These are phyloP conservation scores for Platypus cylindrus DNA, from an alignment of 2,888 invertebrate species.

Conservation along the genomic window DNA sequence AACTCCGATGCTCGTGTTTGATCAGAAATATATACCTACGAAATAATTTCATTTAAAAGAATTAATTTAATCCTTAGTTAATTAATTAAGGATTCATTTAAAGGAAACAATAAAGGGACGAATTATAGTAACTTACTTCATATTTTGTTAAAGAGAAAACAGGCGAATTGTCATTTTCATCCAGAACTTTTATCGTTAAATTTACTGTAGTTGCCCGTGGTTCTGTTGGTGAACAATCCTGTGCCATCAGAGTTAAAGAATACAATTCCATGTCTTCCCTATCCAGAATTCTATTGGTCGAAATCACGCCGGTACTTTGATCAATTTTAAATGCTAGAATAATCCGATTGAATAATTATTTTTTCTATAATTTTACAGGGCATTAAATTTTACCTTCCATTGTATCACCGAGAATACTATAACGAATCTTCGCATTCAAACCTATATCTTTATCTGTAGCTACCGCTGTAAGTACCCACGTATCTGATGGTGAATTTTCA, in stretches of 20 bases:
- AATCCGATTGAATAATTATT: constrained; percentile 16
- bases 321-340: constrained; percentile 58
- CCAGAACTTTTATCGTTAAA: constrained; percentile 63
- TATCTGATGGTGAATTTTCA: constrained; percentile 72
- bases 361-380: not conserved
- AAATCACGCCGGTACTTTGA: constrained; percentile 64
- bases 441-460: constrained; percentile 77
- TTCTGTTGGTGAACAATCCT: constrained; percentile 78
- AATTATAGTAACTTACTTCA: constrained; percentile 30
- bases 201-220: constrained; percentile 73
- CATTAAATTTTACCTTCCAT: constrained; percentile 37
- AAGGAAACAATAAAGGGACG: not conserved
- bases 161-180: constrained; percentile 80
- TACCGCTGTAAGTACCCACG: constrained; percentile 61
- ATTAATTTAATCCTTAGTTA: not conserved
- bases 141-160: constrained; percentile 61
- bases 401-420: constrained; percentile 70
- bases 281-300: constrained; percentile 59
- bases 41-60: constrained; percentile 4
- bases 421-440: constrained; percentile 76
- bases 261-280: constrained; percentile 68
- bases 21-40: constrained; percentile 62
- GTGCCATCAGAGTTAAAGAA: constrained; percentile 72
- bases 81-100: not conserved
- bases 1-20: constrained; percentile 69